Conservation (phyloP, 92 coral and sea anemone genomes). For the Paragorgia papillata region DNA sequence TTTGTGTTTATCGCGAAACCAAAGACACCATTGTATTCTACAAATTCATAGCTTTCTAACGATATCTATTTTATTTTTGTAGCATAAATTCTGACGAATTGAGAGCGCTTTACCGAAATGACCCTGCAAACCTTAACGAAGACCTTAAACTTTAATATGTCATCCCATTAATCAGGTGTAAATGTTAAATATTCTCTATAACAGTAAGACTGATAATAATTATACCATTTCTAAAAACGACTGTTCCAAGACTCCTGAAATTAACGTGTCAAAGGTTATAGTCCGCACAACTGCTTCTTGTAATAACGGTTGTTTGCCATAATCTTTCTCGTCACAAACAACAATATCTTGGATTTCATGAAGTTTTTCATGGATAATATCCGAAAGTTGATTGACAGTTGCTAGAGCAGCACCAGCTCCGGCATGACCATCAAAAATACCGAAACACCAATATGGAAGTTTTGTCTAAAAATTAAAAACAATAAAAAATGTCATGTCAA, state of each 20-base stretch:
- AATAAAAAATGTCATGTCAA: not conserved
- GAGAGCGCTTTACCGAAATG: no score
- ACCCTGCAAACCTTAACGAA: no score
- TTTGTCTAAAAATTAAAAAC: slow-evolving; percentile 63
- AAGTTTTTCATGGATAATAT: slow-evolving; percentile 86
- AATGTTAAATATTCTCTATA: no score
- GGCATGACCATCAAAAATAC: slow-evolving; percentile 98
- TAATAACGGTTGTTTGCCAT: slow-evolving; percentile 58
- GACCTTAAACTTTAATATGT: no score
- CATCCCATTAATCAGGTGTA: no score
- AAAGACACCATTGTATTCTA: no score
- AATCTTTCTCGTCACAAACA: slow-evolving; percentile 68
- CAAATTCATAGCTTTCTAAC: no score
- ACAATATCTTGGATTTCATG: slow-evolving; percentile 78
- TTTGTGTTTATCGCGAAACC: no score
- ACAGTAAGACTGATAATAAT: not conserved
- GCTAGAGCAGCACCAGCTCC: slow-evolving; percentile 91
- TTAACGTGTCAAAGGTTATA: slow-evolving; percentile 75
- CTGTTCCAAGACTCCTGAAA: slow-evolving; percentile 84
- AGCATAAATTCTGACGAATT: no score
- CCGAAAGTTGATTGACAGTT: slow-evolving; percentile 82
- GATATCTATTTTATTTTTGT: no score
- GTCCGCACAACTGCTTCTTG: slow-evolving; percentile 82
- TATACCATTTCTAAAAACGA: slow-evolving; percentile 93
- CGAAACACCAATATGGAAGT: slow-evolving; percentile 95